Percentiles rank a stretch among this genome's conserved stretches.
phyloP scores from a whole-genome alignment of 2,797 vertebrate species.

The Acrossocheilus fasciatus region DNA sequence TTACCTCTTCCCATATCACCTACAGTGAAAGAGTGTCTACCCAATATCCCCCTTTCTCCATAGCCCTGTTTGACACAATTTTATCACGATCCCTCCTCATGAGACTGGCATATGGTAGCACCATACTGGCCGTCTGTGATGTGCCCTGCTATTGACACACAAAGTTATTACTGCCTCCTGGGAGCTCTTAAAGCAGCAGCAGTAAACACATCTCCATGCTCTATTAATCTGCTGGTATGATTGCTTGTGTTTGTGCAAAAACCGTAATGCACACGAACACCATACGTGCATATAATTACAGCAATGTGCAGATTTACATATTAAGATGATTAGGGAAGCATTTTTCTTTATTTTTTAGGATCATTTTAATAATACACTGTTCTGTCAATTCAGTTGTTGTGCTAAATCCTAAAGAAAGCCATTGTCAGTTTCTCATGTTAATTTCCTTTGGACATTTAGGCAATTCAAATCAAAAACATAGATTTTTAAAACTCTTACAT shows the following conservation, averaged over 20 bases:
- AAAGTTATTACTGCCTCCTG: constrained; percentile 54
- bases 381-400: neutral
- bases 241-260: constrained; percentile 40
- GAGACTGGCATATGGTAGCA: constrained; percentile 51
- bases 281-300: neutral
- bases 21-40: constrained; percentile 40
- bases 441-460: constrained; percentile 1
- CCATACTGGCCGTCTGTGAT: constrained; percentile 54
- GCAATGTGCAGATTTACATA: neutral
- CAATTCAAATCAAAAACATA: neutral
- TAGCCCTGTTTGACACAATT: constrained; percentile 61
- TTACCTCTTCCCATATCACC: constrained; percentile 50
- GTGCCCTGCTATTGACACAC: constrained; percentile 55
- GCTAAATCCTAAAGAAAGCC: neutral
- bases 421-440: neutral
- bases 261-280: neutral
- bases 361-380: neutral
- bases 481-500: neutral
- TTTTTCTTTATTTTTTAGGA: neutral
- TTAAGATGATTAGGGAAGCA: neutral
- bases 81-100: constrained; percentile 54
- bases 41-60: constrained; percentile 44
- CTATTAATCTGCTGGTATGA: constrained; percentile 37
- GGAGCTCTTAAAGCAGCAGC: constrained; percentile 63
- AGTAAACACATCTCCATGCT: constrained; percentile 56